A percentile compares a stretch with the other conserved stretches of the same genome.
These are phyloP conservation scores for Horisme vitalbata DNA, from an alignment of 2,888 invertebrate genomes.

Conservation along the genomic window DNA sequence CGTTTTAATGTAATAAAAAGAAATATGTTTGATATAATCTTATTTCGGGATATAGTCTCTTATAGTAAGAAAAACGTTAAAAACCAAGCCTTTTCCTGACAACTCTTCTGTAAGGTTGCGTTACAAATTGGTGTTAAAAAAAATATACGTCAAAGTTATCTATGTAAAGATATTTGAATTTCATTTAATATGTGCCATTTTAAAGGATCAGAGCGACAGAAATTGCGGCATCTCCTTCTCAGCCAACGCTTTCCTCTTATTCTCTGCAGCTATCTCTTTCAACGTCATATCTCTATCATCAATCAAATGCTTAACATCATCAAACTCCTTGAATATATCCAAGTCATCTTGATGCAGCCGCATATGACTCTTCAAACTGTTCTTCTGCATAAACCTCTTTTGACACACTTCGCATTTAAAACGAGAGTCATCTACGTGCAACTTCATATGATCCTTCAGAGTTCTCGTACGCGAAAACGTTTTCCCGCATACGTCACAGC, in stretches of 20 bases:
- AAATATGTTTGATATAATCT: too few relatives aligned
- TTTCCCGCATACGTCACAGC: constrained; percentile 68
- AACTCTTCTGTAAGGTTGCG: too few relatives aligned
- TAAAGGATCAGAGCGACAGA: constrained; percentile 24
- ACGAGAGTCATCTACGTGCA: constrained; percentile 63
- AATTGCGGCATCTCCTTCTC: constrained; percentile 50
- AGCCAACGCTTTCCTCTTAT: constrained; percentile 54
- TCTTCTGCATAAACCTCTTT: constrained; percentile 72
- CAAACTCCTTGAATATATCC: constrained; percentile 77
- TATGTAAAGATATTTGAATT: too few relatives aligned
- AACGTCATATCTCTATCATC: constrained; percentile 72
- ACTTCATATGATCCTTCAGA: constrained; percentile 63
- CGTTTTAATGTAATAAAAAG: too few relatives aligned
- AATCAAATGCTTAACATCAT: constrained; percentile 74
- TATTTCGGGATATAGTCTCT: too few relatives aligned
- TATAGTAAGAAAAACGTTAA: too few relatives aligned
- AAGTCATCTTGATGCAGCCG: constrained; percentile 71
- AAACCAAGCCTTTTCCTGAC: too few relatives aligned
- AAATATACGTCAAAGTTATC: too few relatives aligned
- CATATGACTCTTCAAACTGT: constrained; percentile 69
- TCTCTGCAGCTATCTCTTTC: constrained; percentile 72
- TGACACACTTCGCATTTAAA: constrained; percentile 72
- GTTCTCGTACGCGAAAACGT: constrained; percentile 59
- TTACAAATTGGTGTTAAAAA: too few relatives aligned
- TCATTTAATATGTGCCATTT: too few relatives aligned